phyloP scores from a whole-genome alignment of 2,888 invertebrate species.

The Zygogramma bicolorata region DNA sequence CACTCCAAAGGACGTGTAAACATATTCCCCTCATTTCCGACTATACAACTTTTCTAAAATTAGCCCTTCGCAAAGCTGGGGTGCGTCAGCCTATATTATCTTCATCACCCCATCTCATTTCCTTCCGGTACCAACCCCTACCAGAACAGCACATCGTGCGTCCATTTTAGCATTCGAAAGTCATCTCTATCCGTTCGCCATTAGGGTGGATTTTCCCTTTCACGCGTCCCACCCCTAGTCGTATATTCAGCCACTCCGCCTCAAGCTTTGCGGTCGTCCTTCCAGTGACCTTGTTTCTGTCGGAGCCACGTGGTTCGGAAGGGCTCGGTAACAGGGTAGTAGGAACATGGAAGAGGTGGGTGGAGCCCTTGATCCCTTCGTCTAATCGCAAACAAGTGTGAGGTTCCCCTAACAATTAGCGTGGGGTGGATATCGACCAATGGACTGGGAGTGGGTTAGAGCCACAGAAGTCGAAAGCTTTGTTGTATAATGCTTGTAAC shows the following conservation, averaged over 20 bases:
- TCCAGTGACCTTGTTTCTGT: constrained; percentile 53
- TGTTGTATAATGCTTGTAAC: neutral
- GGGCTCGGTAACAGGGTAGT: constrained; percentile 59
- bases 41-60: constrained; percentile 32
- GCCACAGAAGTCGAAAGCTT: neutral
- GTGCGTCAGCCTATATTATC: constrained; percentile 24
- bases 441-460: constrained; percentile 32
- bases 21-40: constrained; percentile 30
- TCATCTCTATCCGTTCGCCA: constrained; percentile 38
- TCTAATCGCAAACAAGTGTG: constrained; percentile 45
- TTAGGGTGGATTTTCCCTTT: constrained; percentile 39
- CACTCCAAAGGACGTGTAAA: neutral
- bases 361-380: constrained; percentile 55
- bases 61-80: constrained; percentile 30
- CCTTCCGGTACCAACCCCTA: constrained; percentile 17
- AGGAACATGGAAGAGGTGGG: constrained; percentile 54
- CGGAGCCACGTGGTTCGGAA: constrained; percentile 59
- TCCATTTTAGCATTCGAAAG: constrained; percentile 38
- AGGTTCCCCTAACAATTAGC: constrained; percentile 46
- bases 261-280: constrained; percentile 41
- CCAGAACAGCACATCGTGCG: constrained; percentile 21
- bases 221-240: constrained; percentile 26
- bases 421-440: constrained; percentile 49
- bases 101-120: constrained; percentile 21
- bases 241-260: constrained; percentile 18